phyloP scores from a whole-genome alignment of 1,140 invertebrate genomes.

The Heliconius nattereri region DNA sequence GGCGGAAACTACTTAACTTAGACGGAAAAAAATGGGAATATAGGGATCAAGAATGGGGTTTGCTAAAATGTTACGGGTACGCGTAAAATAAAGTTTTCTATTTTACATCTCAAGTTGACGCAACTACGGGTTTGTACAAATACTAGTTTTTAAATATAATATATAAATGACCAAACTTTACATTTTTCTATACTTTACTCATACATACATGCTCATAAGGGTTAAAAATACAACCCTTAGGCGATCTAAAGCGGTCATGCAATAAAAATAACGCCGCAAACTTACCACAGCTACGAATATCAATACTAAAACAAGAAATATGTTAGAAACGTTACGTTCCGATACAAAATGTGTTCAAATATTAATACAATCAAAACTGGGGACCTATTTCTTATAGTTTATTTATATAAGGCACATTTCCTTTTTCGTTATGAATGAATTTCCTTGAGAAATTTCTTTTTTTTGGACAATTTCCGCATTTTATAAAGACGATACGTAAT shows the following conservation, averaged over 20 bases:
- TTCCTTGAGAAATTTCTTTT: neutral
- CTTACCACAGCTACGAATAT: neutral
- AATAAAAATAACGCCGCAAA: slow-evolving; percentile 1
- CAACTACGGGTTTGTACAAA: no score
- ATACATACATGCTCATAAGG: neutral
- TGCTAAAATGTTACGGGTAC: no score
- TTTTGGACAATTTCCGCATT: neutral
- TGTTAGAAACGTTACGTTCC: neutral
- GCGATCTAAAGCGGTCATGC: neutral
- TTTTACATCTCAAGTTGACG: no score
- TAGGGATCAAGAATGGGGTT: no score
- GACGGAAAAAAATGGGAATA: no score
- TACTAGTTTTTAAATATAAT: no score
- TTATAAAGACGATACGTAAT: no score
- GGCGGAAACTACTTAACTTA: no score
- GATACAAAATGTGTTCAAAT: slow-evolving; percentile 3
- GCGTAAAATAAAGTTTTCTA: no score
- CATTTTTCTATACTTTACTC: neutral
- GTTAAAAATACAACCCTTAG: neutral
- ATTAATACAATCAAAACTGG: slow-evolving; percentile 8
- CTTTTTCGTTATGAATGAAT: neutral
- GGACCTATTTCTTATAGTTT: slow-evolving; percentile 9
- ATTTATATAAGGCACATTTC: neutral
- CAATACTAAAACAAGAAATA: slow-evolving; percentile 2
- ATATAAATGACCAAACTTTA: neutral